Evolutionary conservation across 2,888 invertebrate species (phyloP), one percentile per base, ranked within the genome.

Genomic region (Zhengitettix transpicula): DNA sequence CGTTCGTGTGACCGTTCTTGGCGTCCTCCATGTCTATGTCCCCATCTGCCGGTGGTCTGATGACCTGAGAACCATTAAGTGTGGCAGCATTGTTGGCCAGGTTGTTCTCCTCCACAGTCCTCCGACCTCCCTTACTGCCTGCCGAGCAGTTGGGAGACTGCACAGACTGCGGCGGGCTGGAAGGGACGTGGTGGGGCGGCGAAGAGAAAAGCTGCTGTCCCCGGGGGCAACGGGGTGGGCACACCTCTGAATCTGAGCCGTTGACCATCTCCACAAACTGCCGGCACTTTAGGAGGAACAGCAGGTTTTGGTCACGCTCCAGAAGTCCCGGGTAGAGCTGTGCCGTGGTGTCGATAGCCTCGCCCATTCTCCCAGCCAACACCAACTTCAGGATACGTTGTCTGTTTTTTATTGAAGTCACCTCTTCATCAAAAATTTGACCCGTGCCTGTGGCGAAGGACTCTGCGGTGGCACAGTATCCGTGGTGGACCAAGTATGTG

Each of bases 191-290:
- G 42, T 63, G 64, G 55, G 63, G 61, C 3, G 58, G 51, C 9
- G 63, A 63, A 69, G 72, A 55, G 68, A 69, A 61, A 71, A 72
- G 65, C 69, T 73, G 68, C 68, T 69, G 63, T 65, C 69, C 56
- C 70, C 73, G 66, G 70, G 72, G 69, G 69, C 71, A 69, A 61
- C 73, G 72, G 57, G 71, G 71, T 57, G 72, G 69, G 61, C 71
- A 70, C 58, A 65, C 82, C 74, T 83, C 88, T 55, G 84, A 81
- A 74, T 93, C 92, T 59, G 89, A 84, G 61, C 93, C 93, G 74
- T 90, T 90, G 65, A 98, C 92, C 94, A 97, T 96, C 77, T 99
- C 98, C 51, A 98, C 90, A 77, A 99, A 99, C 78, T 99, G 97
- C 64, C 98, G 86, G 72, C 96, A 96, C 76, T 96, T 96, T 70